phyloP scores from a whole-genome alignment of 2,797 vertebrate species.

The Otus scops region DNA sequence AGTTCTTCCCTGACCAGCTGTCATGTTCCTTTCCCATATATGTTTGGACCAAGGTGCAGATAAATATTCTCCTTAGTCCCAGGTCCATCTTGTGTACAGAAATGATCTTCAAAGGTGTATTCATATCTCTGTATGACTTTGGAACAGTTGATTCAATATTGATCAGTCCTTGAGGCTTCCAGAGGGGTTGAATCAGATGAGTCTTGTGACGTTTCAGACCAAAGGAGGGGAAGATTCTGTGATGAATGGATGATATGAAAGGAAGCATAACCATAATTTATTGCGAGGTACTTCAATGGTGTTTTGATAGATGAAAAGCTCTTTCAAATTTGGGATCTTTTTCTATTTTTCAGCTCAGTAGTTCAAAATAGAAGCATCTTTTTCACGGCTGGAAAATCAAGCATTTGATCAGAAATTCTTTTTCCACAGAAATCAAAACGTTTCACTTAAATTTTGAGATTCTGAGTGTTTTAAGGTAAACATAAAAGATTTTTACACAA shows the following conservation, averaged over 20 bases:
- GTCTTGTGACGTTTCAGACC: not conserved
- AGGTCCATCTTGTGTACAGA: not conserved
- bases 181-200: not conserved
- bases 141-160: not conserved
- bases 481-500: not conserved
- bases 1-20: rapidly evolving
- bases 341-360: not conserved
- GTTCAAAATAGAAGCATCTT: not conserved
- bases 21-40: not conserved
- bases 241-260: slow-evolving; percentile 11
- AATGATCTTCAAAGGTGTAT: not conserved
- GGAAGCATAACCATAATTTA: slow-evolving; percentile 19
- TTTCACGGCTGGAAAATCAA: not conserved
- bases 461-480: not conserved
- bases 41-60: not conserved
- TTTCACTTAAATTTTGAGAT: not conserved
- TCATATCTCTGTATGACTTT: rapidly evolving
- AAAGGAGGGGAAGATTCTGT: not conserved
- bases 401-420: not conserved
- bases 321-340: not conserved
- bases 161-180: not conserved
- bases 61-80: not conserved
- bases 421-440: not conserved
- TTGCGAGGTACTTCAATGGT: not conserved
- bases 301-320: slow-evolving; percentile 49